A percentile compares a stretch with the other conserved stretches of the same genome.
These are phyloP conservation scores for Listronotus bonariensis DNA, from an alignment of 1,140 invertebrate species.

Conservation along the genomic window DNA sequence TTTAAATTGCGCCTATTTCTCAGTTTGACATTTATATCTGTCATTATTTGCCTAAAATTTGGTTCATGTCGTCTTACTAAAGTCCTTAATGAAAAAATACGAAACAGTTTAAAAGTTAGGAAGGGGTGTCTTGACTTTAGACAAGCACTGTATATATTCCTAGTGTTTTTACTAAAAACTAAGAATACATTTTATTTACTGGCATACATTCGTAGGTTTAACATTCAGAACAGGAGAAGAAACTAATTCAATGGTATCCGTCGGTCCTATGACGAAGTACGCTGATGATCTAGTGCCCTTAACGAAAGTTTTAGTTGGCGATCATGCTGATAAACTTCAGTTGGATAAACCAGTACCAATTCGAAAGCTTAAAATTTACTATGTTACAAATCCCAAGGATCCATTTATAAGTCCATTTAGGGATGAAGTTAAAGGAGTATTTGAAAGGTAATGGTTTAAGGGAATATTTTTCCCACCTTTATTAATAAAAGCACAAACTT, in stretches of 20 bases:
- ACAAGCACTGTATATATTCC: no score
- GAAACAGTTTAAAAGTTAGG: no score
- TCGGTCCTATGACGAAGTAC: conserved; percentile 80
- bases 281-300: conserved; percentile 75
- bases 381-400: conserved; percentile 73
- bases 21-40: no score
- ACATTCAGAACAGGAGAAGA: conserved; percentile 65
- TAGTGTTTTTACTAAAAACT: no score
- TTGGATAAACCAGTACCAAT: conserved; percentile 64
- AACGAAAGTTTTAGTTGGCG: conserved; percentile 65
- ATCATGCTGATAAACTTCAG: conserved; percentile 57
- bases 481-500: no score
- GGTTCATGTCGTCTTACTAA: no score
- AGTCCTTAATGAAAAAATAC: no score
- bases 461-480: no score
- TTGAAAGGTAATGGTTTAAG: conserved; percentile 58
- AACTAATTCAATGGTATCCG: conserved; percentile 66
- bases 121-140: no score
- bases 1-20: no score
- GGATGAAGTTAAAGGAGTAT: conserved; percentile 66
- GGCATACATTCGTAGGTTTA: conserved; percentile 57
- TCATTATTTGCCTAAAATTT: no score
- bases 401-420: conserved; percentile 69
- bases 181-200: no score
- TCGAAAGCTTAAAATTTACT: conserved; percentile 75